Base-by-base conservation (phyloP, 2,797 vertebrate genomes). In the Anguilla obscura region DNA sequence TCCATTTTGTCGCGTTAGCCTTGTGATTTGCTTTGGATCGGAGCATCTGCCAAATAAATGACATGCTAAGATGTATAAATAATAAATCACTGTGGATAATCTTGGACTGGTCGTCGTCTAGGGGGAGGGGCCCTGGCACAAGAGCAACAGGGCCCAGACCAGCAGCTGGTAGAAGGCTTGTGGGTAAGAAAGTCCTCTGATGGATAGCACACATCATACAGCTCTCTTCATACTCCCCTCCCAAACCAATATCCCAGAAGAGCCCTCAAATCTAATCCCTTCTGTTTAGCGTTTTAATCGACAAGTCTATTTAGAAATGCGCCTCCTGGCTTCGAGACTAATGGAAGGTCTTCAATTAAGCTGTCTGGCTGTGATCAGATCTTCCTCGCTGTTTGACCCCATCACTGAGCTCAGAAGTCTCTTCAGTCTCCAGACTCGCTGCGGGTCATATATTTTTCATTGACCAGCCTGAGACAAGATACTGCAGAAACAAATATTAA, bases 361-460 rank as follows among this genome's bases (percentile, higher is more conserved):
- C 50, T 87, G 86, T 85, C 88, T 90, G 89, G 88, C 74, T 74
- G 84, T 90, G 88, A 87, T 88, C 33, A 80, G 89, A 87, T 87
- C 74, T 88, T 86, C 88, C 86, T 87, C 76, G 30, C 84, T 86
- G n/a, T 16, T 60, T 84, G 85, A 82, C 86, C 60, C 58, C 87
- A 69, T 10, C 2, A 56, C 83, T 87, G 79, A n/a, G 21, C 79
- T 50, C 5, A 2, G 14, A 48, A n/a, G 24, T 24, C 16, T 50
- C 40, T 21, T 24, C 27, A 36, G 71, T 33, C 1, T 40, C 71
- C 71, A 21, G 40, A 82, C 24, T 48, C 10, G 8, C 79, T 48
- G 40, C n/a, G 40, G 79, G 79, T 82, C 79, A 48, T 82, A 50
- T 50, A 82, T 82, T 82, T 79, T 82, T 82, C 79, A 82, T 82